Base-by-base conservation (phyloP, 2,797 vertebrate genomes). In the Catamblyrhynchus diadema region DNA sequence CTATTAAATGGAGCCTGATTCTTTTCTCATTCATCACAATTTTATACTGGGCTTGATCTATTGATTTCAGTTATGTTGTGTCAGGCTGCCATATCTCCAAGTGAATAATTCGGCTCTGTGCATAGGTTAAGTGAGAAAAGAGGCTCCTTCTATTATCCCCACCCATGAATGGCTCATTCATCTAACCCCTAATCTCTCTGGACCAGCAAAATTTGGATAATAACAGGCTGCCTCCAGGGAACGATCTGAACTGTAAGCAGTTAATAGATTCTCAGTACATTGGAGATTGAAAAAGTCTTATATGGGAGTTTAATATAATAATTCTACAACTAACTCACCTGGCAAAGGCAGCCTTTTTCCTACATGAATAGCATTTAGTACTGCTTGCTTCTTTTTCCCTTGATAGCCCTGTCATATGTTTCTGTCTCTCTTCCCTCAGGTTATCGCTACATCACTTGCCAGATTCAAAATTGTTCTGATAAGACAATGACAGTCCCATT, bases 381-480 rank as follows among this genome's bases (percentile, higher is more conserved):
- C 37, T 71, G 27, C 84, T 81, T 93, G 61, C 86, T 93, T 53
- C 85, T 86, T 74, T 86, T 90, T 72, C 77, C 70, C 91, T 83
- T 86, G 78, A 74, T 87, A 92, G 42, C 28, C 54, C 39, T 81
- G 41, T 88, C 86, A 84, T 80, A 69, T 88, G 51, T 89, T 96
- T 94, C 90, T 82, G 61, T 93, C 91, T 96, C 4, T 91, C 79
- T 56, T 71, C 82, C 54, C 71, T 75, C 97, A 99, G 99, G 97
- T 79, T 98, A 98, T 95, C 98, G 98, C 77, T 99, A 99, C 7
- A 94, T 99, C 92, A 98, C 98, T 88, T 99, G 99, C 91, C 98
- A 97, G 81, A 98, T 99, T 97, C 98, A 98, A 84, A 99, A 99
- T 96, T 99, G 99, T 93, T 99, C 99, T 3, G 98, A 98, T 95